phyloP scores from a whole-genome alignment of 2,888 invertebrate species.

The Adelognathus sp. region DNA sequence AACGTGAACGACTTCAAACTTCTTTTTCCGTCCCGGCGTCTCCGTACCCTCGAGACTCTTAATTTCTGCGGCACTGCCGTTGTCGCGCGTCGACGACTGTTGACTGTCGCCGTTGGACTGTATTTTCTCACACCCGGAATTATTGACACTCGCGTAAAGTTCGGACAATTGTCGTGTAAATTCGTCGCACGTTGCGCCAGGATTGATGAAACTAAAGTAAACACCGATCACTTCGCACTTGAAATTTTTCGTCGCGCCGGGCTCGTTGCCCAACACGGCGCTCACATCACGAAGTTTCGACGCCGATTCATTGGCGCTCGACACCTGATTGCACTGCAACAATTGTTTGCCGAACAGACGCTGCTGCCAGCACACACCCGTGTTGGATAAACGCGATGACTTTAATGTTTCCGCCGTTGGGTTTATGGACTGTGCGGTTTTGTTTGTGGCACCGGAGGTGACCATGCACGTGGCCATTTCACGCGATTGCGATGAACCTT shows the following conservation, averaged over 20 bases:
- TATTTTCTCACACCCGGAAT: background rate
- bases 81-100: conserved; percentile 27
- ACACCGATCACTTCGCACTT: conserved; percentile 83
- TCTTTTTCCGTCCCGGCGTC: conserved; percentile 79
- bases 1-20: conserved; percentile 86
- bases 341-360: conserved; percentile 78
- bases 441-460: conserved; percentile 49
- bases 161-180: conserved; percentile 86
- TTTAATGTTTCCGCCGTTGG: conserved; percentile 30
- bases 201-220: conserved; percentile 88
- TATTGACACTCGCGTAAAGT: conserved; percentile 81
- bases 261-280: conserved; percentile 66
- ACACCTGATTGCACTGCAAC: conserved; percentile 71
- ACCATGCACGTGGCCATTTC: conserved; percentile 62
- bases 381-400: conserved; percentile 20
- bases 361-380: conserved; percentile 73
- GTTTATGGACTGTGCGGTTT: background rate
- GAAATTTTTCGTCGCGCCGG: conserved; percentile 55
- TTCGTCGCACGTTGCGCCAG: conserved; percentile 87
- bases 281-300: conserved; percentile 56
- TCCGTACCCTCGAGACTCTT: conserved; percentile 68
- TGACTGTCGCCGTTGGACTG: conserved; percentile 53
- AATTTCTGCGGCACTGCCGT: conserved; percentile 37
- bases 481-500: conserved; percentile 32
- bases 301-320: conserved; percentile 62